A percentile compares a stretch with the other conserved stretches of the same genome.
phyloP scores from a whole-genome alignment of 2,797 vertebrate genomes.

The Nannoperca obscura region DNA sequence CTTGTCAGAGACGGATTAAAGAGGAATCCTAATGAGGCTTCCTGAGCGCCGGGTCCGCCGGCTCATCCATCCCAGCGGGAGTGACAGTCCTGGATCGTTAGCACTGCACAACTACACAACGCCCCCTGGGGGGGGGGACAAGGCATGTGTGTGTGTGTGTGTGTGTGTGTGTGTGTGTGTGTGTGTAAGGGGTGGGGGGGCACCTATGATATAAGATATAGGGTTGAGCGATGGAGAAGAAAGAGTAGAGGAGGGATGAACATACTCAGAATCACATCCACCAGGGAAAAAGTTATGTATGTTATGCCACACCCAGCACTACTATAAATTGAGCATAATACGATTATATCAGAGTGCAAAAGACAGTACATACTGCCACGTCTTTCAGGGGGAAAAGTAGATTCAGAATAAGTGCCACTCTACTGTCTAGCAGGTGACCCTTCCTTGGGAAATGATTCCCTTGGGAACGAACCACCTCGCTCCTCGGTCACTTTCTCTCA shows the following conservation, averaged over 20 bases:
- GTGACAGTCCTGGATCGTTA: slow-evolving; percentile 94
- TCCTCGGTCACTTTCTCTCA: slow-evolving; percentile 38
- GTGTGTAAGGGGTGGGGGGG: background rate
- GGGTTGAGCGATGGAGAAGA: slow-evolving; percentile 28
- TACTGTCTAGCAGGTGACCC: slow-evolving; percentile 5
- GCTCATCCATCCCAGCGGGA: slow-evolving; percentile 91
- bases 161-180: slow-evolving; percentile 6
- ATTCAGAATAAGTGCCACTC: slow-evolving; percentile 6
- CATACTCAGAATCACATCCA: slow-evolving; percentile 13
- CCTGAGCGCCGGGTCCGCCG: slow-evolving; percentile 83
- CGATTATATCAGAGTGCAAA: background rate
- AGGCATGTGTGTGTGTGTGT: slow-evolving; percentile 24
- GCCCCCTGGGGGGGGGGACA: slow-evolving; percentile 90
- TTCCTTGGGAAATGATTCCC: slow-evolving; percentile 41
- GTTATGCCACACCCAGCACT: background rate
- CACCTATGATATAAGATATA: slow-evolving; percentile 52
- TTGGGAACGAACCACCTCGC: slow-evolving; percentile 40
- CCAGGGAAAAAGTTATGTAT: slow-evolving; percentile 11
- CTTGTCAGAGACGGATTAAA: slow-evolving; percentile 97
- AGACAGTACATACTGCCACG: background rate
- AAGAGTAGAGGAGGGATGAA: slow-evolving; percentile 23
- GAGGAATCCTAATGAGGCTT: slow-evolving; percentile 96
- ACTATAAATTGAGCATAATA: background rate
- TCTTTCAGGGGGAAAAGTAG: background rate
- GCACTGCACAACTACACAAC: slow-evolving; percentile 92